phyloP scores from a whole-genome alignment of 2,113 vertebrate species.

The Polypterus senegalus region DNA sequence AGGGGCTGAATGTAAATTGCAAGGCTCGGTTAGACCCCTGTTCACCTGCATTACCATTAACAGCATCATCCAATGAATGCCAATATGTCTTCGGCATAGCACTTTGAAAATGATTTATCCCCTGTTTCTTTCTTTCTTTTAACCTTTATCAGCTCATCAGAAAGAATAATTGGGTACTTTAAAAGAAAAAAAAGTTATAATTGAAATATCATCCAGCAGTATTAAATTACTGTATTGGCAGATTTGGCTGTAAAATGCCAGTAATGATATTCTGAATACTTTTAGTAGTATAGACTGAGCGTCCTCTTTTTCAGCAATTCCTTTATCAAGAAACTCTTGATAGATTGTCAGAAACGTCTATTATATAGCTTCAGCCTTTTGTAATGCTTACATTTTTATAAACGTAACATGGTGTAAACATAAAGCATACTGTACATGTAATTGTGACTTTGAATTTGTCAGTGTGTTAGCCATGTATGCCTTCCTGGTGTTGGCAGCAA shows the following conservation, averaged over 20 bases:
- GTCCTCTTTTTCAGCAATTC: too few species aligned
- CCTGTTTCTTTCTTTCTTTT: slow-evolving; percentile 18
- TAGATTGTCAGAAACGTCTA: too few species aligned
- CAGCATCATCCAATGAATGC: slow-evolving; percentile 48
- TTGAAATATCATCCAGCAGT: slow-evolving; percentile 65
- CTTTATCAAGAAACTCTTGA: too few species aligned
- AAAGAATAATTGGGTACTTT: slow-evolving; percentile 60
- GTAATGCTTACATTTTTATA: too few species aligned
- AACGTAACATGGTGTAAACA: too few species aligned
- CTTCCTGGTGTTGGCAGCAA: too few species aligned
- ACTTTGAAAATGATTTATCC: slow-evolving; percentile 45
- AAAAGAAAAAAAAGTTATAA: slow-evolving; percentile 43
- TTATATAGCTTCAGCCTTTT: too few species aligned
- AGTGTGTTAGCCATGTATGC: too few species aligned
- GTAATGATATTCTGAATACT: slow-evolving; percentile 18
- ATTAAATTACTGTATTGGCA: slow-evolving; percentile 54
- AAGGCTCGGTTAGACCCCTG: slow-evolving; percentile 35
- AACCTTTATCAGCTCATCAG: slow-evolving; percentile 53
- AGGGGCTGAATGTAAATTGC: slow-evolving; percentile 52
- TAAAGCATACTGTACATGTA: too few species aligned
- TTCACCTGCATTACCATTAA: slow-evolving; percentile 47
- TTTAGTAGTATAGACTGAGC: too few species aligned
- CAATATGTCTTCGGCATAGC: slow-evolving; percentile 41
- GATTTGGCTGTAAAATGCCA: slow-evolving; percentile 59
- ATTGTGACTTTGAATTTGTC: too few species aligned